Evolutionary conservation across 1,140 invertebrate genomes (phyloP).

Genomic region (Dinoponera quadriceps): DNA sequence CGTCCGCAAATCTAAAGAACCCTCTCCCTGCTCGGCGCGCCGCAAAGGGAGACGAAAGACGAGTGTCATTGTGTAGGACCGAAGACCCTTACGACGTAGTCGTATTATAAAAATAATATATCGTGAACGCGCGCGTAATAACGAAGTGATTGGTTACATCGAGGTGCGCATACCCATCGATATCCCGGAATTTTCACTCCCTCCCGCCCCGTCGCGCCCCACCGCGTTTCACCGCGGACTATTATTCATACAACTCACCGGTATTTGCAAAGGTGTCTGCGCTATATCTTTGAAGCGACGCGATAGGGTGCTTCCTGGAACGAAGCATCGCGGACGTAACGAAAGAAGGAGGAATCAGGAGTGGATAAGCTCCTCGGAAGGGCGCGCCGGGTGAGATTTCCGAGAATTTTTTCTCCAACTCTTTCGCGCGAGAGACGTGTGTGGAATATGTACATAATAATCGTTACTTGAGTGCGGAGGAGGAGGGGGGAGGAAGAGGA

Average conservation of each 20-base stretch:
- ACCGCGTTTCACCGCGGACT: constrained; percentile 48
- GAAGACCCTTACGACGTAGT: constrained; percentile 22
- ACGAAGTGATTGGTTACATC: constrained; percentile 84
- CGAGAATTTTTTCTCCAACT: neutral
- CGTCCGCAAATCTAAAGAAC: constrained; percentile 30
- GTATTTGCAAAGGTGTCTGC: constrained; percentile 78
- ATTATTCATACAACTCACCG: constrained; percentile 73
- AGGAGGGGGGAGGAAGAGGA: too few relatives aligned
- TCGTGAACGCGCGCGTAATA: constrained; percentile 79
- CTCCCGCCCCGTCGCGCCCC: constrained; percentile 11
- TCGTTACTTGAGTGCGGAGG: constrained; percentile 20
- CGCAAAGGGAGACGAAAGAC: constrained; percentile 39
- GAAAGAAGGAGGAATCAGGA: constrained; percentile 65
- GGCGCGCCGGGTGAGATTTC: neutral
- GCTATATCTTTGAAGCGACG: constrained; percentile 73
- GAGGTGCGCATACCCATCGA: constrained; percentile 76
- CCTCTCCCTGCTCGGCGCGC: neutral
- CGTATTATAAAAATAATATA: constrained; percentile 82
- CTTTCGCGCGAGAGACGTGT: neutral
- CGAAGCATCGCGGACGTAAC: constrained; percentile 74
- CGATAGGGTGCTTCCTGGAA: constrained; percentile 45
- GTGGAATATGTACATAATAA: neutral
- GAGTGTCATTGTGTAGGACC: constrained; percentile 1
- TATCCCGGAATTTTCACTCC: constrained; percentile 59
- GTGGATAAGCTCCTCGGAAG: neutral